Percentiles rank a stretch among this genome's conserved stretches.
Conservation (phyloP, 2,888 invertebrate species). For the Eristalinus aeneus region DNA sequence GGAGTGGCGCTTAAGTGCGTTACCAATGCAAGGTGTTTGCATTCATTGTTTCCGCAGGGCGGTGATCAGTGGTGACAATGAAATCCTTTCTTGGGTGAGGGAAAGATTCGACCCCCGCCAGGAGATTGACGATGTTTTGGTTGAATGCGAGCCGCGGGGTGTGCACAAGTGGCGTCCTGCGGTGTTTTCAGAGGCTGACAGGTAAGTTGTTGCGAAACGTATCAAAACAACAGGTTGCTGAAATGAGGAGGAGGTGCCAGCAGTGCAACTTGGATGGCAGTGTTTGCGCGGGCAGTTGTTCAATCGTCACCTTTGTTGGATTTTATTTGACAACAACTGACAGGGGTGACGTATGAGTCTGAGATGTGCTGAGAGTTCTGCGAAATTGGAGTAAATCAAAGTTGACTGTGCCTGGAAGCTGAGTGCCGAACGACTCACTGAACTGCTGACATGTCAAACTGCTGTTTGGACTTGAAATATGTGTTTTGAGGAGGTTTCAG, state of each 20-base stretch:
- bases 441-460: not conserved
- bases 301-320: conserved; percentile 25
- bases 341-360: not conserved
- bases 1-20: conserved; percentile 58
- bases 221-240: conserved; percentile 11
- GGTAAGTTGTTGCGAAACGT: conserved; percentile 30
- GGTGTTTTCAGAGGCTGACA: conserved; percentile 6
- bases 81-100: not conserved
- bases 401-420: not conserved
- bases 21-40: conserved; percentile 27
- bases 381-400: not conserved
- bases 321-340: not conserved
- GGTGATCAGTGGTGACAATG: conserved; percentile 54
- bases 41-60: not conserved
- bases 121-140: conserved; percentile 52
- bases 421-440: not conserved
- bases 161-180: not conserved
- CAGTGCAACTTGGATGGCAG: not conserved
- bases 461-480: not conserved
- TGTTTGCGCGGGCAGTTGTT: conserved; percentile 28
- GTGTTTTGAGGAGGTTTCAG: not conserved
- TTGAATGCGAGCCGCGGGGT: conserved; percentile 16
- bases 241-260: not conserved
- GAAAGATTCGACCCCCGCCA: conserved; percentile 17
- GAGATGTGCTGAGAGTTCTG: not conserved